Conservation (phyloP, 2,888 invertebrate genomes). For the Loripinus fragilis region DNA sequence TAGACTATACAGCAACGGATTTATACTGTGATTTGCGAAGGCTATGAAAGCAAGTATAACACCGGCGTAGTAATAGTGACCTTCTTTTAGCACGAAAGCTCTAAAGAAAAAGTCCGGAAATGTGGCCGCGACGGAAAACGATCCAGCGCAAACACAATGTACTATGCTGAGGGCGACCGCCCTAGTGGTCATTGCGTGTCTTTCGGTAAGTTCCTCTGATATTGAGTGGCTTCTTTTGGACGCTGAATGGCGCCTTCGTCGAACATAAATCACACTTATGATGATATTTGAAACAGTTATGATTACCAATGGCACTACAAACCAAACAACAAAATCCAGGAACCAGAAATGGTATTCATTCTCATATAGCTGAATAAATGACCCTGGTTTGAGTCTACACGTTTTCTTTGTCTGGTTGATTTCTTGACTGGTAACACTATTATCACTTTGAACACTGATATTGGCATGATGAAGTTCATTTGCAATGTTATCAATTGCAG, state of each 20-base stretch:
- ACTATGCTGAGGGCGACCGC: not conserved
- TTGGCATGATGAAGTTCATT: too few relatives aligned
- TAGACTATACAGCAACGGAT: not conserved
- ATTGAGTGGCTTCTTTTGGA: too few relatives aligned
- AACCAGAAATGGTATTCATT: constrained; percentile 7
- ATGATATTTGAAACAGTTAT: not conserved
- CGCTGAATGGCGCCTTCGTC: too few relatives aligned
- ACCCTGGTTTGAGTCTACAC: too few relatives aligned
- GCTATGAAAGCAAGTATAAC: not conserved
- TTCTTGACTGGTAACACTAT: not conserved
- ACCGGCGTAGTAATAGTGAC: too few relatives aligned
- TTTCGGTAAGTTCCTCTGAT: too few relatives aligned
- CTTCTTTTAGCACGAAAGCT: not conserved
- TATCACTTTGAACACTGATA: not conserved
- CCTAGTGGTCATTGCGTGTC: not conserved
- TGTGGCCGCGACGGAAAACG: not conserved
- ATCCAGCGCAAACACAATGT: not conserved
- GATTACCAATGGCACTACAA: not conserved
- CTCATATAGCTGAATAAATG: not conserved
- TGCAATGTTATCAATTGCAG: not conserved
- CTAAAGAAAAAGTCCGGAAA: not conserved
- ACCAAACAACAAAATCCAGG: not conserved
- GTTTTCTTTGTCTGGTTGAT: too few relatives aligned
- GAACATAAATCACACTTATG: not conserved
- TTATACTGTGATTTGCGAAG: not conserved